These are phyloP conservation scores for Drosophila sordidula DNA, from an alignment of 2,888 invertebrate genomes.

Conservation along the genomic window DNA sequence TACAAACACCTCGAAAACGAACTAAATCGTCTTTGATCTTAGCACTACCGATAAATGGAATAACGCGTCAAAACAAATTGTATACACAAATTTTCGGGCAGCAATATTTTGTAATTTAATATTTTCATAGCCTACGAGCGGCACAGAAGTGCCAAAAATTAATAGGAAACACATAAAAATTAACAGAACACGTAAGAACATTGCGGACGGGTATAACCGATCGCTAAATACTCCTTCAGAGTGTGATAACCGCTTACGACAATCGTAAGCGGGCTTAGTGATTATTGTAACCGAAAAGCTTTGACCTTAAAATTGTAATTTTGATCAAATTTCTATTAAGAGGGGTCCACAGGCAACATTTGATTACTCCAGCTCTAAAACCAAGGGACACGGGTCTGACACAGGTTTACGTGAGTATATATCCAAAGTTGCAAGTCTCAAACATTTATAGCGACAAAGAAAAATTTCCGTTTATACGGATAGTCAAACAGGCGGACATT, in stretches of 20 bases:
- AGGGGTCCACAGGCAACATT: too few species aligned
- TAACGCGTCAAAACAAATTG: constrained; percentile 73
- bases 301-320: too few species aligned
- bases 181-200: constrained; percentile 11
- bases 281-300: too few species aligned
- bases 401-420: too few species aligned
- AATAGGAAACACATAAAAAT: constrained; percentile 76
- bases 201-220: neutral
- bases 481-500: too few species aligned
- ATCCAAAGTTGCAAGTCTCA: too few species aligned
- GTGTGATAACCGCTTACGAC: neutral
- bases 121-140: constrained; percentile 31
- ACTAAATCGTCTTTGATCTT: constrained; percentile 67
- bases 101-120: constrained; percentile 68
- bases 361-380: too few species aligned
- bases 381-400: too few species aligned
- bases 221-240: neutral
- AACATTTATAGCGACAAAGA: too few species aligned
- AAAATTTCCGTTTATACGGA: too few species aligned
- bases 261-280: too few species aligned
- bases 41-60: constrained; percentile 47
- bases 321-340: too few species aligned
- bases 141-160: constrained; percentile 61
- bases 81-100: constrained; percentile 41
- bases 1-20: constrained; percentile 22